Evolutionary conservation across 2,888 invertebrate genomes (phyloP), one percentile per base, ranked within the genome.

Genomic region (Drosophila colorata): DNA sequence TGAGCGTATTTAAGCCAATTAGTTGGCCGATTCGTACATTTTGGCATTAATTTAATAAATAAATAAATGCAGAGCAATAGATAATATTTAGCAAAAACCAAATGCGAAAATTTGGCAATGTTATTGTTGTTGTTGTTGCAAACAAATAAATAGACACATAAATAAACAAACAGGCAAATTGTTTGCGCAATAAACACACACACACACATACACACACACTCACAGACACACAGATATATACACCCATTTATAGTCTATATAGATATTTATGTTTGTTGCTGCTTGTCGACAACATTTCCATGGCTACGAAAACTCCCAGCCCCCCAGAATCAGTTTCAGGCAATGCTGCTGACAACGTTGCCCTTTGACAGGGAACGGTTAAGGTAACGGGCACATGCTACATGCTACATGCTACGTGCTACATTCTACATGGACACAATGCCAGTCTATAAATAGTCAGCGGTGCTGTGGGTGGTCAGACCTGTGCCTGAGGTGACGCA

Each of bases 401-500:
- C 56, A 74, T 44, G 59, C 28, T 56, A 55, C 56, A 74, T 44
- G 59, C 44, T 49, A 57, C 75, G 56, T 53, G 44, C 47, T 68
- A 58, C 74, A 72, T 57, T 58, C 59, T 49, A 73, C 79, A 86
- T 64, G 83, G 76, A 68, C 86, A 87, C 79, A 67, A 69, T 67
- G 71, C 59, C 64, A 73, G 70, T 82, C 85, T 82, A 88, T 88
- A 82, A 82, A 82, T 88, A 82, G 89, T 65, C 55, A 63, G 37
- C 31, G 35, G 9, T 33, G 41, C 9, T 16, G 43, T 51, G 28
- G 43, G 48, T 9, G 37, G 58, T 23, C 43, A 33, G 51, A 61
- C 51, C 74, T 41, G 31, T 28, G 58, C 69, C 74, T 41, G 69
- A 61, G 69, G 61, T 74, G 75, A 58, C 78, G 75, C 74, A 79